Evolutionary conservation across 2,888 invertebrate genomes (phyloP), one percentile per base, ranked within the genome.

Genomic region (Cephalotes varians): DNA sequence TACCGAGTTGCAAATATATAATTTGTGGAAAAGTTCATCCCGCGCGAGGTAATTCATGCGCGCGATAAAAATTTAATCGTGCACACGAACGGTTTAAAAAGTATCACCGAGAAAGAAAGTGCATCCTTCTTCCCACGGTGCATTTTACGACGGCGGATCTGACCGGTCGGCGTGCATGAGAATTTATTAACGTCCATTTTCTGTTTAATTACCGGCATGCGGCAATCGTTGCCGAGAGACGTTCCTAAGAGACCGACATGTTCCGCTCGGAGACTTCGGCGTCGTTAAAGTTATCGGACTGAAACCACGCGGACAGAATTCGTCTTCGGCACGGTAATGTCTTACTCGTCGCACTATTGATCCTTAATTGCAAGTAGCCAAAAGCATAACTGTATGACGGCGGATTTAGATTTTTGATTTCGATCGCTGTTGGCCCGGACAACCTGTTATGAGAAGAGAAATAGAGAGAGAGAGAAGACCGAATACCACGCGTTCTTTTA

Each of bases 101-200:
- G 49, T 74, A 80, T 62, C 76, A 51, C 60, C 80, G 60, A 60
- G 62, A 49, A 76, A 67, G 82, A 86, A 54, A 74, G 76, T 64
- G 88, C 85, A 77, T 86, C 64, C 73, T 69, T 89, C 83, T 88
- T 89, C 87, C 90, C 89, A 82, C 90, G 86, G 81, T 79, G 84
- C 76, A 82, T 86, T 89, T 86, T 82, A 89, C 84, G 88, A 88
- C 69, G 74, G 54, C 56, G 60, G 85, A 88, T 85, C 76, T 71
- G 83, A 85, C 84, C 83, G 62, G 80, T 74, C 60, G 82, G 87
- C 80, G 49, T 89, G 84, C 87, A 85, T 81, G 87, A 86, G 88
- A 91, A 92, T 92, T 92, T 92, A 92, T 92, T 90, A 88, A 92
- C 91, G 90, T 89, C 88, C 87, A 89, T 92, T 92, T 91, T 91